These are phyloP conservation scores for Nibea coibor DNA, from an alignment of 2,113 vertebrate genomes.

Conservation along the genomic window DNA sequence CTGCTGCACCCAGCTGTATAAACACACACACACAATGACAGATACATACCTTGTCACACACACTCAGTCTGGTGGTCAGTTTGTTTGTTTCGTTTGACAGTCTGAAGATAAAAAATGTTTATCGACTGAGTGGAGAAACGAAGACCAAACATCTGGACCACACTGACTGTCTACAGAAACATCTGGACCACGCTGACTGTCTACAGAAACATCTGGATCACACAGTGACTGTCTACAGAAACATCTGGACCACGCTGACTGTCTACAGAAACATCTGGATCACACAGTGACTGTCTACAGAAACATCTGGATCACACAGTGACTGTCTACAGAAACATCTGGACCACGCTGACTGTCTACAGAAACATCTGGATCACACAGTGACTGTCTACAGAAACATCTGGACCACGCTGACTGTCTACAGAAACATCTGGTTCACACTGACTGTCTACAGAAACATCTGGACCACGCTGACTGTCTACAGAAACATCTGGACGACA, in stretches of 20 bases:
- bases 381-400: background rate
- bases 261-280: background rate
- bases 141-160: background rate
- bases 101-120: background rate
- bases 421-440: no score
- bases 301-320: background rate
- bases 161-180: background rate
- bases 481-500: background rate
- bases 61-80: background rate
- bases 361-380: background rate
- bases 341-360: no score
- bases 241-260: constrained; percentile 2
- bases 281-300: background rate
- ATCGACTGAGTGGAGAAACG: background rate
- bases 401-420: background rate
- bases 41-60: background rate
- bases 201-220: background rate
- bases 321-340: background rate
- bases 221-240: background rate
- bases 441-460: background rate
- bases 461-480: no score
- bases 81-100: background rate
- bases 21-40: constrained; percentile 39
- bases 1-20: constrained; percentile 69
- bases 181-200: background rate